Evolutionary conservation across 1,140 invertebrate species (phyloP).

Genomic region (Thrips palmi): DNA sequence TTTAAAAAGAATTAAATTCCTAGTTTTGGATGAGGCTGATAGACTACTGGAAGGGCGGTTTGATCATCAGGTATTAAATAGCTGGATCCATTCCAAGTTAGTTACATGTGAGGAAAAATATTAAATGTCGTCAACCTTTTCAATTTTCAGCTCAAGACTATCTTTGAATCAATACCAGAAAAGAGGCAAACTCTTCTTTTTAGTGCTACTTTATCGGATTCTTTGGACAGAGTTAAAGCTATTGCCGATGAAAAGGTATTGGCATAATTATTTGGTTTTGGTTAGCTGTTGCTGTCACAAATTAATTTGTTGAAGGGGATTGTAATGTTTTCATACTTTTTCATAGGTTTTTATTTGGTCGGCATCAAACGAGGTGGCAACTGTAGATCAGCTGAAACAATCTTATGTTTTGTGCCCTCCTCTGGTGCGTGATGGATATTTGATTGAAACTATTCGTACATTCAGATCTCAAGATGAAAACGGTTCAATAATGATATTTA

Average conservation of each 20-base stretch:
- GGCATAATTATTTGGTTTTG: not conserved
- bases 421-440: slow-evolving; percentile 82
- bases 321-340: slow-evolving; percentile 8
- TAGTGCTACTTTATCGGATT: slow-evolving; percentile 90
- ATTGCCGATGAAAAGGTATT: slow-evolving; percentile 28
- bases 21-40: slow-evolving; percentile 88
- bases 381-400: slow-evolving; percentile 76
- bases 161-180: slow-evolving; percentile 62
- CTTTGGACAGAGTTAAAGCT: slow-evolving; percentile 48
- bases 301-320: not conserved
- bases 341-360: slow-evolving; percentile 40
- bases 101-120: slow-evolving; percentile 5
- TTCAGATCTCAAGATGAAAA: slow-evolving; percentile 50
- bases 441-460: slow-evolving; percentile 71
- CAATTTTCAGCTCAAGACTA: no score
- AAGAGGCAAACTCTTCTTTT: slow-evolving; percentile 77
- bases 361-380: slow-evolving; percentile 45
- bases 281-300: not conserved
- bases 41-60: slow-evolving; percentile 63
- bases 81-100: no score
- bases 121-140: slow-evolving; percentile 16
- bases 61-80: slow-evolving; percentile 40
- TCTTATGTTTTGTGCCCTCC: slow-evolving; percentile 75
- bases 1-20: slow-evolving; percentile 61
- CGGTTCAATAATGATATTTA: slow-evolving; percentile 82